Evolutionary conservation across 1,140 invertebrate species (phyloP), one percentile per base, ranked within the genome.

Genomic region (Macrosteles quadrilineatus): DNA sequence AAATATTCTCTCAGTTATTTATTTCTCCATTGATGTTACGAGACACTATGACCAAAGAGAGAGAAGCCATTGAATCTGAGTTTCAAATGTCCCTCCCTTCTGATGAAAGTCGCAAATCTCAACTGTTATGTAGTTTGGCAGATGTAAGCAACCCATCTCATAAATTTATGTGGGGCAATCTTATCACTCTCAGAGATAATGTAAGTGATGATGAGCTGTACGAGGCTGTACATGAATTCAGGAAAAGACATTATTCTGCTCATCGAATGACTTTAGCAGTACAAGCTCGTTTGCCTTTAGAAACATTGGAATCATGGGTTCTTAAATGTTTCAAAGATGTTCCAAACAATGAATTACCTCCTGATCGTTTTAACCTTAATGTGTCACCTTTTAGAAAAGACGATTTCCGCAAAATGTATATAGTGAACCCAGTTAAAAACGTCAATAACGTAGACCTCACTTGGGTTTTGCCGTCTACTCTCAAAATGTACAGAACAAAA

Each of bases 61-160:
- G 95, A n/a, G 92, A 95, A 80, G 91, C 95, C 0, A 91, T 98
- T 2, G 92, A 98, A 78, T 96, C 94, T 90, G 92, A 94, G 80
- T 95, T 93, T 80, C 87, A 91, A 74, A 88, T 91, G 82, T 85
- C 87, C 2, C 73, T 88, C 11, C 85, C 87, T 2, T 87, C 85
- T 11, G 92, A 95, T 77, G 79, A 78, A 1, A 84, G 85, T 74
- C 84, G 91, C 69, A 87, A 86, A 67, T 87, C 94, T 75, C 91
- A 95, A 82, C 73, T 97, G 25, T 79, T 95, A 63, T 85, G 84
- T 19, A 86, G 82, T 50, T 59, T 68, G 19, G 67, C 67, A 17
- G 25, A 47, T 57, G 74, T 81, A 3, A 84, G 85, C 30, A 91
- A 91, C 80, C 94, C 94, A 0, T 89, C 90, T 27, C 83, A 85